Evolutionary conservation across 2,888 invertebrate species (phyloP).

Genomic region (Plagodis pulveraria): DNA sequence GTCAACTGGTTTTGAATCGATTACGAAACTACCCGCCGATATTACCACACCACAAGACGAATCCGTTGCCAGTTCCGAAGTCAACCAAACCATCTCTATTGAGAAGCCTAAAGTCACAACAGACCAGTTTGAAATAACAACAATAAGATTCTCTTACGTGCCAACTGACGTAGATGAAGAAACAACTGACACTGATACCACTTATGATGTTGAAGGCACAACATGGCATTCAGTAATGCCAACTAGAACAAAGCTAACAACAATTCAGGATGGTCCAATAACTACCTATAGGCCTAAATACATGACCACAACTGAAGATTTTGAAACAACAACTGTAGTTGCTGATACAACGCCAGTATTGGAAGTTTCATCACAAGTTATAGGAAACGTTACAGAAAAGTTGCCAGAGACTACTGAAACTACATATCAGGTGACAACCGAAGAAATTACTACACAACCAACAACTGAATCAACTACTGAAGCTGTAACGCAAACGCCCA

Average conservation of each 20-base stretch:
- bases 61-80: conserved; percentile 53
- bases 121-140: conserved; percentile 75
- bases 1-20: conserved; percentile 78
- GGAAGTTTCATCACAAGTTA: conserved; percentile 66
- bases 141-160: conserved; percentile 74
- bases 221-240: conserved; percentile 68
- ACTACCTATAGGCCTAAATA: conserved; percentile 78
- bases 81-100: conserved; percentile 52
- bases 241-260: conserved; percentile 55
- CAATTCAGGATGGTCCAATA: conserved; percentile 57
- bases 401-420: conserved; percentile 39
- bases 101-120: conserved; percentile 51
- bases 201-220: conserved; percentile 41
- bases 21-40: conserved; percentile 75
- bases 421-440: conserved; percentile 32
- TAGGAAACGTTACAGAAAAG: conserved; percentile 50
- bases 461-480: conserved; percentile 30
- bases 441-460: conserved; percentile 26
- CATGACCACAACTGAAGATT: conserved; percentile 57
- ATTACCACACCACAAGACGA: conserved; percentile 77
- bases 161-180: conserved; percentile 60
- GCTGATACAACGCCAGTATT: conserved; percentile 60
- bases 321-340: conserved; percentile 60
- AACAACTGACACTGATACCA: conserved; percentile 43
- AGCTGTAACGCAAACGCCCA: conserved; percentile 37